Conservation (phyloP, 2,888 invertebrate species). For the Noctuana brunneofusca region DNA sequence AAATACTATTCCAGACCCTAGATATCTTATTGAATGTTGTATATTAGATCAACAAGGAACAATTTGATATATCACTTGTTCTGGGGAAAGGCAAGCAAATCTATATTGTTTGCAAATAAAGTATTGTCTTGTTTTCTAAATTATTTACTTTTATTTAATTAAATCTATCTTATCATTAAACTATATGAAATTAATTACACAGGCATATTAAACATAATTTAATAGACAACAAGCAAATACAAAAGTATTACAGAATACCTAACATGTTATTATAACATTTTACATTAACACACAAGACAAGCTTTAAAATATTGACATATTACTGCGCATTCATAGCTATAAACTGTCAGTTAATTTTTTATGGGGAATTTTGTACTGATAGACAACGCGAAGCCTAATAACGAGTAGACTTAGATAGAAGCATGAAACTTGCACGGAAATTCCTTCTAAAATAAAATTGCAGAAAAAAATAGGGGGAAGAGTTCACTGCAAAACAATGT, state of each 20-base stretch:
- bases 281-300: constrained; percentile 14
- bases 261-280: constrained; percentile 1
- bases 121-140: constrained; percentile 22
- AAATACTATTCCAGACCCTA: no score
- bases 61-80: constrained; percentile 5
- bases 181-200: constrained; percentile 4
- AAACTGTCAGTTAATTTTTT: not conserved
- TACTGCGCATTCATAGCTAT: not conserved
- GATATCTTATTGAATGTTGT: constrained; percentile 5
- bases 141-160: constrained; percentile 25
- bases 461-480: no score
- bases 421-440: no score
- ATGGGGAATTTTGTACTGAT: no score
- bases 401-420: no score
- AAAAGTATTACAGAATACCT: constrained; percentile 8
- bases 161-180: not conserved
- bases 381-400: no score
- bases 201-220: constrained; percentile 13
- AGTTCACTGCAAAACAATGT: no score
- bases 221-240: constrained; percentile 40
- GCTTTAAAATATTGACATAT: constrained; percentile 11
- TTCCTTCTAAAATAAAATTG: no score
- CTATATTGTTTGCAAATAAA: constrained; percentile 20
- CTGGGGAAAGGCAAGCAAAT: not conserved
- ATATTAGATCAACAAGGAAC: constrained; percentile 1